These are phyloP conservation scores for Rafetus swinhoei DNA, from an alignment of 2,113 vertebrate genomes.

Conservation along the genomic window DNA sequence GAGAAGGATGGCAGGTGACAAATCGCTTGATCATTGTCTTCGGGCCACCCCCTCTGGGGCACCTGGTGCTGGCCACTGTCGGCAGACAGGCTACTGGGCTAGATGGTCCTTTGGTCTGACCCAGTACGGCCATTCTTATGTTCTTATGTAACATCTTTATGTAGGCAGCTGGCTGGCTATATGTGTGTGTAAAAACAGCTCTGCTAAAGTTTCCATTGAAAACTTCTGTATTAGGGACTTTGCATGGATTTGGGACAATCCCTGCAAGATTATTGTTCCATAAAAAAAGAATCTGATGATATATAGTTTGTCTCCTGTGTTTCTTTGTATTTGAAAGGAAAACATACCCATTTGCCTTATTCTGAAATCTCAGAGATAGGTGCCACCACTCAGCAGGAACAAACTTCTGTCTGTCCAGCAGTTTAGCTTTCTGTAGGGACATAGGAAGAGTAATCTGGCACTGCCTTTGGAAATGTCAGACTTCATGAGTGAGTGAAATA, in stretches of 20 bases:
- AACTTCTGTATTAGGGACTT: not conserved
- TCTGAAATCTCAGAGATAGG: constrained; percentile 4
- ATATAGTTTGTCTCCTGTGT: not conserved
- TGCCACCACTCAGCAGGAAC: not conserved
- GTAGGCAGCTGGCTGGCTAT: not conserved
- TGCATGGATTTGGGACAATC: not conserved
- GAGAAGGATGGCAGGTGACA: no score
- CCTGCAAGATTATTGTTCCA: not conserved
- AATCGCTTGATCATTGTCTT: no score
- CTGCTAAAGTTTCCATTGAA: not conserved
- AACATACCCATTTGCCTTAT: not conserved
- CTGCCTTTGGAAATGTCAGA: constrained; percentile 59
- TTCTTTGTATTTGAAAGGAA: not conserved
- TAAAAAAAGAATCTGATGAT: not conserved
- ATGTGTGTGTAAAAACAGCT: not conserved
- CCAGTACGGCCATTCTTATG: no score
- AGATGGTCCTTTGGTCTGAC: no score
- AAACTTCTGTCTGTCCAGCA: not conserved
- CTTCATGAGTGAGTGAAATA: constrained; percentile 59
- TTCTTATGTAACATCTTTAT: not conserved
- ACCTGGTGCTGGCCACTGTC: no score
- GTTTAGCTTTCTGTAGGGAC: not conserved
- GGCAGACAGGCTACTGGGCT: no score
- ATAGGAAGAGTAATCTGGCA: constrained; percentile 44
- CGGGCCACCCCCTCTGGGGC: no score